These are phyloP conservation scores for Philereme vetulata DNA, from an alignment of 2,888 invertebrate species.

Conservation along the genomic window DNA sequence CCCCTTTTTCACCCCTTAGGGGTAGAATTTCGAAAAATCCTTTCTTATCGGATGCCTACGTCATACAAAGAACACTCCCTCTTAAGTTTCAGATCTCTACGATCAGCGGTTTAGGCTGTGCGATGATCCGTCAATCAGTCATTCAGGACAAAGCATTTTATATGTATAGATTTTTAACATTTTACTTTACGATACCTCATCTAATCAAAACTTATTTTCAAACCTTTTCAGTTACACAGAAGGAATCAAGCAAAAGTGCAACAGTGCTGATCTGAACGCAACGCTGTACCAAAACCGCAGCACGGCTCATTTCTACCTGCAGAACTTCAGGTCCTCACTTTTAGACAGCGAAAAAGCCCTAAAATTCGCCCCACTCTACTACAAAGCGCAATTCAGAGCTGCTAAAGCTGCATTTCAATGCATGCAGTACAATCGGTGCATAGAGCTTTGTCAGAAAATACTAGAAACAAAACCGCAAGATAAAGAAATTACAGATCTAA, in stretches of 20 bases:
- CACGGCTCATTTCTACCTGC: slow-evolving; percentile 92
- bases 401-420: slow-evolving; percentile 89
- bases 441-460: slow-evolving; percentile 88
- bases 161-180: too few species aligned
- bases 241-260: slow-evolving; percentile 91
- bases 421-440: slow-evolving; percentile 87
- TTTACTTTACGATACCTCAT: too few species aligned
- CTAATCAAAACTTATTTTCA: too few species aligned
- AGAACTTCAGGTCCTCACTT: slow-evolving; percentile 91
- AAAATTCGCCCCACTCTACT: slow-evolving; percentile 88
- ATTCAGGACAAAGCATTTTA: too few species aligned
- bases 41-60: too few species aligned
- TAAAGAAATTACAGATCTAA: slow-evolving; percentile 67
- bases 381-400: slow-evolving; percentile 90
- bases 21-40: too few species aligned
- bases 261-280: slow-evolving; percentile 88
- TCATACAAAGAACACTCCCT: too few species aligned
- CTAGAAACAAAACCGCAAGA: slow-evolving; percentile 83
- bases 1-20: too few species aligned
- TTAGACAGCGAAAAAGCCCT: slow-evolving; percentile 92
- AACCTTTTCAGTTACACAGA: slow-evolving; percentile 89
- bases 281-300: slow-evolving; percentile 96
- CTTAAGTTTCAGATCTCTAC: too few species aligned
- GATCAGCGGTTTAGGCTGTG: too few species aligned
- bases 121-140: too few species aligned